Conservation (phyloP, 2,797 vertebrate genomes). For the Tympanoctomys barrerae region DNA sequence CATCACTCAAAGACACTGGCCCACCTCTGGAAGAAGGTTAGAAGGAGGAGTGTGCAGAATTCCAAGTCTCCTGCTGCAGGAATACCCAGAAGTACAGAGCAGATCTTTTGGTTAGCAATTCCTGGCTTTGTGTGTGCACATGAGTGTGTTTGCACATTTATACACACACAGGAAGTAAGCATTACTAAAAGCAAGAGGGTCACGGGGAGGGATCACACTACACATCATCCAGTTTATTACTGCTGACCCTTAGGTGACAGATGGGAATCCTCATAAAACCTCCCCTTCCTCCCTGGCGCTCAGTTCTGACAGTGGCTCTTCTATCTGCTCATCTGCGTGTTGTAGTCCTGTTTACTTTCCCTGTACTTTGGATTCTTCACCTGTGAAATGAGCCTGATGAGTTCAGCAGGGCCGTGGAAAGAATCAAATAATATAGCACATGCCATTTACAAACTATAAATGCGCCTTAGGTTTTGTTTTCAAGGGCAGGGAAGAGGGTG, state of each 20-base stretch:
- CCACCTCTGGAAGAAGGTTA: background rate
- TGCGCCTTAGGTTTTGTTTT: background rate
- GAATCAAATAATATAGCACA: background rate
- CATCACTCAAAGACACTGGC: background rate
- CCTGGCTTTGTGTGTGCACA: background rate
- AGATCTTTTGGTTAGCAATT: background rate
- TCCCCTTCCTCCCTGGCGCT: background rate
- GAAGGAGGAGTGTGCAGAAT: background rate
- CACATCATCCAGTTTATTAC: background rate
- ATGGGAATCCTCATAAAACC: background rate
- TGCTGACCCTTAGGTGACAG: background rate
- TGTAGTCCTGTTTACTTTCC: background rate
- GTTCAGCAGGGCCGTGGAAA: background rate
- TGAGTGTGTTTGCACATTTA: rapidly evolving
- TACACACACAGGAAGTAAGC: background rate
- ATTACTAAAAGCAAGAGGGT: background rate
- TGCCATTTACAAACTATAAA: background rate
- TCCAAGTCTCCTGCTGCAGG: background rate
- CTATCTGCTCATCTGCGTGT: background rate
- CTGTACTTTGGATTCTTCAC: background rate
- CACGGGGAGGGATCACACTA: background rate
- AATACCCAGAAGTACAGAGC: background rate
- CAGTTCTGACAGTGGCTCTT: background rate
- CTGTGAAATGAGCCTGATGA: conserved; percentile 20
- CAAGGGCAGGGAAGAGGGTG: background rate